These are phyloP conservation scores for Lytechinus pictus DNA, from an alignment of 35 echinoderm and acorn worm genomes.

Conservation along the genomic window DNA sequence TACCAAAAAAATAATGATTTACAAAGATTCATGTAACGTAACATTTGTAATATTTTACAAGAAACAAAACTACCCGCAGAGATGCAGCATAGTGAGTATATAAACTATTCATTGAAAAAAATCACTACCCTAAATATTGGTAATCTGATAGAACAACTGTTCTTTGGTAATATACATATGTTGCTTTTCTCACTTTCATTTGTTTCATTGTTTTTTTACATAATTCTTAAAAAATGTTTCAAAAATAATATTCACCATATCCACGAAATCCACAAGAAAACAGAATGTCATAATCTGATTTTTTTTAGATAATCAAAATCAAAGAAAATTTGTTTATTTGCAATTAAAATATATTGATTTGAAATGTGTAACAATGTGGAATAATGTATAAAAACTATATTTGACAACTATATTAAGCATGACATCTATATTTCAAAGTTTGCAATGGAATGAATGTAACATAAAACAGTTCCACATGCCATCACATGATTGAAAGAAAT, in stretches of 20 bases:
- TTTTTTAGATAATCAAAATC: background rate
- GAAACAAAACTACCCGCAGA: background rate
- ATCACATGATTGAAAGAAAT: background rate
- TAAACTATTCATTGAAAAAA: background rate
- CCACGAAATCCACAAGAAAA: background rate
- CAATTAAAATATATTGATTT: background rate
- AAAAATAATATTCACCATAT: background rate
- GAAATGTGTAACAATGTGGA: background rate
- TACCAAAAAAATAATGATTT: background rate
- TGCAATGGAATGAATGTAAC: slow-evolving; percentile 10
- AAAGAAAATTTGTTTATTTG: background rate
- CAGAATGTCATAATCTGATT: background rate
- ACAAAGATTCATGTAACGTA: background rate
- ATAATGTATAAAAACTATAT: background rate
- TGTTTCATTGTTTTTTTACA: no score
- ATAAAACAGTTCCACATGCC: background rate
- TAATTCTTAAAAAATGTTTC: no score
- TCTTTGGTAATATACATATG: background rate
- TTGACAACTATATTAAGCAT: background rate
- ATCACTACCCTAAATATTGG: background rate
- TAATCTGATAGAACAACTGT: background rate
- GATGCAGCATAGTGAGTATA: background rate
- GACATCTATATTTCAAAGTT: background rate
- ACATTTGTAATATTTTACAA: background rate
- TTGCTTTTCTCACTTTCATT: background rate